A percentile compares a stretch with the other conserved stretches of the same genome.
Evolutionary conservation across 2,888 invertebrate species (phyloP).

Genomic region (Nudaria mundana): DNA sequence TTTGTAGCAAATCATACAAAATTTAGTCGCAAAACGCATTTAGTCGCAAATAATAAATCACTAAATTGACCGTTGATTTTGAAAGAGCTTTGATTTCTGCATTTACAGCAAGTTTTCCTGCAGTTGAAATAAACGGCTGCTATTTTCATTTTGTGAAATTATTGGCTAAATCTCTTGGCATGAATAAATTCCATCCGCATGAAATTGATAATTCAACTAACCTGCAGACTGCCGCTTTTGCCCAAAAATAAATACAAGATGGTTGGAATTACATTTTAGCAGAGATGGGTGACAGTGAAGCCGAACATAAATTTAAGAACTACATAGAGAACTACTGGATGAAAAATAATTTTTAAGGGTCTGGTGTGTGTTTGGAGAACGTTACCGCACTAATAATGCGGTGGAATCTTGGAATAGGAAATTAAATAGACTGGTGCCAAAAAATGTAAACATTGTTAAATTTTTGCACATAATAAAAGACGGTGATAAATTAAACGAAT

Average conservation of each 20-base stretch:
- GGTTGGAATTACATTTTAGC: constrained; percentile 8
- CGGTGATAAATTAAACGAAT: no score
- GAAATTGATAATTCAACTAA: constrained; percentile 2
- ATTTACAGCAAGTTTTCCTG: no score
- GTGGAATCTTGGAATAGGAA: not conserved
- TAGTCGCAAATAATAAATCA: no score
- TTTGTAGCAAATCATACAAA: no score
- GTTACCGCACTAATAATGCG: not conserved
- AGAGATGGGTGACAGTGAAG: not conserved
- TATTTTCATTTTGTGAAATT: constrained; percentile 8
- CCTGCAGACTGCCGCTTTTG: constrained; percentile 5
- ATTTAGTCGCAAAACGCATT: no score
- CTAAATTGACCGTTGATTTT: no score
- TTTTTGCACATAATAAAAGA: no score
- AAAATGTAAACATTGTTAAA: no score
- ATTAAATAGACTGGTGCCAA: no score
- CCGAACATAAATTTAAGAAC: not conserved
- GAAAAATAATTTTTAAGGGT: not conserved
- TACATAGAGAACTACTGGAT: not conserved
- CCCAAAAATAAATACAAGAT: constrained; percentile 4
- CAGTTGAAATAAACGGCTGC: constrained; percentile 4
- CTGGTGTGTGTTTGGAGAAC: constrained; percentile 1
- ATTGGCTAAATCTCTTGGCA: constrained; percentile 6
- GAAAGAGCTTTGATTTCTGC: no score
- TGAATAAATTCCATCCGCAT: not conserved